Base-by-base conservation (phyloP, 2,797 vertebrate genomes). In the Clarias pachynema region DNA sequence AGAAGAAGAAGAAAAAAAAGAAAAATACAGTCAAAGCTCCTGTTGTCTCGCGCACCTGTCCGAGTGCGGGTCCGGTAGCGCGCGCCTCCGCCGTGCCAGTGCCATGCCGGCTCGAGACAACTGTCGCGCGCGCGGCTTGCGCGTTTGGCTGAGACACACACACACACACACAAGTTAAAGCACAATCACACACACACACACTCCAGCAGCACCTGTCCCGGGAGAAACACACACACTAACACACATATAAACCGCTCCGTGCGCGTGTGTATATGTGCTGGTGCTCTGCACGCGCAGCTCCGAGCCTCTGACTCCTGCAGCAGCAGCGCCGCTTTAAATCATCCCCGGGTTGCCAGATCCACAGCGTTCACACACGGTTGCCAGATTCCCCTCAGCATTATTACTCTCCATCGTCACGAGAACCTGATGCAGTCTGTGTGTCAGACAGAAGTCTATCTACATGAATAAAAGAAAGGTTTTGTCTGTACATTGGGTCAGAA, bases 31-130 rank as follows among this genome's bases (percentile, higher is more conserved):
- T 78, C 74, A 66, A 68, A 59, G 62, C 62, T 66, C 63, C 83
- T 56, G 44, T 74, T 84, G 63, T 86, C 85, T 87, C 90, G 93
- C 94, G 95, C 95, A 96, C 95, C 95, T 96, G 95, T 95, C 95
- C 93, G 91, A 91, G 92, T 88, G 83, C 90, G 92, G 91, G 92
- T 91, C 92, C 90, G 93, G 90, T 91, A 91, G 93, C 86, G 89
- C 78, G 57, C 91, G 92, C 91, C 91, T 91, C 91, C 92, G 91
- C 91, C 89, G 92, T 95, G 94, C 95, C 94, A 95, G 92, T 95
- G 94, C 95, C 94, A 95, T 95, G 26, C 62, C 8, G 59, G 94
- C 90, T 93, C 82, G 90, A 92, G 92, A 94, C 95, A 96, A 95
- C 95, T 96, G 93, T 92, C 84, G 82, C 88, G 37, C 79, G 79